Conservation (phyloP, 1,140 invertebrate genomes). For the Cydia pomonella region DNA sequence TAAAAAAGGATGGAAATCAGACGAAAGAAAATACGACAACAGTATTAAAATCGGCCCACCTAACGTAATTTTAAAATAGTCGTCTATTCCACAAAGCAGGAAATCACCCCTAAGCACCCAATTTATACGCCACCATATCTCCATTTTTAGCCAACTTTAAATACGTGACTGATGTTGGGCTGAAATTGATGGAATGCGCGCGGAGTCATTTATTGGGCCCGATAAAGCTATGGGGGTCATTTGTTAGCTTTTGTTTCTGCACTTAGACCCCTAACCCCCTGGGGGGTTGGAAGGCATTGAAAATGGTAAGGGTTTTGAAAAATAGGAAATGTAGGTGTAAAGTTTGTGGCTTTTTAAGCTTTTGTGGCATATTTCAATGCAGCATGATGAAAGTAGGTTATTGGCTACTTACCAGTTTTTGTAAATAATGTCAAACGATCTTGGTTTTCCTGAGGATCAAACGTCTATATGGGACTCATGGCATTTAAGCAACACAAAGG, state of each 20-base stretch:
- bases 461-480: too few relatives aligned
- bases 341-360: not conserved
- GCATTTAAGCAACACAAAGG: too few relatives aligned
- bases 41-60: too few relatives aligned
- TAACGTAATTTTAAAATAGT: not conserved
- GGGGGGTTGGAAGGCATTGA: not conserved
- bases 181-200: constrained; percentile 15
- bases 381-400: too few relatives aligned
- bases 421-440: too few relatives aligned
- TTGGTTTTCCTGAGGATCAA: too few relatives aligned
- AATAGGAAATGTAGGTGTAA: not conserved
- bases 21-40: too few relatives aligned
- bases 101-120: not conserved
- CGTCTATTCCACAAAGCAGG: not conserved
- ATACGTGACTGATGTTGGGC: not conserved
- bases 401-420: too few relatives aligned
- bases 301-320: not conserved
- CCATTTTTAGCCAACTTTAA: constrained; percentile 19
- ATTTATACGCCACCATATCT: constrained; percentile 5
- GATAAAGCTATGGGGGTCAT: constrained; percentile 19
- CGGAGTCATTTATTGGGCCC: constrained; percentile 8
- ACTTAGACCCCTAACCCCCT: not conserved
- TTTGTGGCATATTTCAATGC: too few relatives aligned
- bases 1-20: too few relatives aligned
- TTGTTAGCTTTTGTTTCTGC: constrained; percentile 21